Base-by-base conservation (phyloP, 2,888 invertebrate genomes). In the Heliothis peltigera region DNA sequence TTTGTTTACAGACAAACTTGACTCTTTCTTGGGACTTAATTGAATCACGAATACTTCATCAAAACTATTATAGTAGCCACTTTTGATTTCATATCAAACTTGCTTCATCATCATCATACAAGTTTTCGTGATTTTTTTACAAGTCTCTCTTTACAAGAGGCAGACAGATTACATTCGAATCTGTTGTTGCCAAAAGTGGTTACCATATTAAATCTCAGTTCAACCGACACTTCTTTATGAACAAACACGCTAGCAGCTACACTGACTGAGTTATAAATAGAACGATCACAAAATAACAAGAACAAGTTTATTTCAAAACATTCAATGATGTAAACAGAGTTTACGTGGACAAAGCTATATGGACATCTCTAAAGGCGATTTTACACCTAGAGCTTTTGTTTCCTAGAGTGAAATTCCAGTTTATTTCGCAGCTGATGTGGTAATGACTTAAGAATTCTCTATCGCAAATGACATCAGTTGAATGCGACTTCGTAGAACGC, bases 371-470 rank as follows among this genome's bases (percentile, higher is more conserved):
- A 65, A 54, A 18, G 49, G 25, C 32, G 53, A 59, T 44, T 12
- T 58, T 51, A 52, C 15, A 64, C 66, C 51, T 59, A 25, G 1
- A 42, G 19, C 55, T 66, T 61, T 71, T 57, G 42, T 64, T 65
- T 64, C 51, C 44, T 57, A 56, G 55, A 53, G 46, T 48, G 25
- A 35, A 25, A 64, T 48, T 49, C 43, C 17, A 65, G 48, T 69
- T 67, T 70, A 46, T 72, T 70, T 65, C 74, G 66, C 49, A 69
- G 28, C 43, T 69, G 81, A 85, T 91, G 87, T 83, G 77, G 86
- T 89, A 90, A 92, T 87, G 80, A 60, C 66, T 72, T 60, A 90
- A 84, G 89, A 91, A 92, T 91, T 89, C 81, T 83, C 84, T 79
- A 81, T 76, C 60, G 77, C 77, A 82, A 81, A 81, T 81, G 82